Base-by-base conservation (phyloP, 2,113 vertebrate genomes). In the Sebastes schlegelii region DNA sequence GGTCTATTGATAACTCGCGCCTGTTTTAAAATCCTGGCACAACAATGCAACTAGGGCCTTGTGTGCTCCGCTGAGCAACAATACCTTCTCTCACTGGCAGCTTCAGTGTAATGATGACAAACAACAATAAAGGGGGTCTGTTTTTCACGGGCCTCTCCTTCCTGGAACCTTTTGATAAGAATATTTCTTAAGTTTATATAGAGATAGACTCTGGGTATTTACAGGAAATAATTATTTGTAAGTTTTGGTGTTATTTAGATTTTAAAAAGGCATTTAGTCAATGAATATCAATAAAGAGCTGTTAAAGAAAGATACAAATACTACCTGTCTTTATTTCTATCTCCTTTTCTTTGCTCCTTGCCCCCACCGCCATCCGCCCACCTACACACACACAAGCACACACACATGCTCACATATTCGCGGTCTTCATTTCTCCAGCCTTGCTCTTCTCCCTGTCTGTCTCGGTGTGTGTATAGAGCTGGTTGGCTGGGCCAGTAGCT, bases 1-100 rank as follows among this genome's bases (percentile, higher is more conserved):
- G 90, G 89, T 92, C 89, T 86, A 95, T 95, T 95, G 95, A 96
- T 96, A 96, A 95, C 93, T 94, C 84, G 86, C 69, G 79, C 91
- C 94, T 95, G 94, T 93, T 95, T 95, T 94, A 91, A 94, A 94
- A 93, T 92, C 92, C 93, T 93, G 86, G 92, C 93, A 90, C 87
- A 92, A 95, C 94, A 94, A 94, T 92, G 93, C 91, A 91, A 84
- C 78, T 73, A 74, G 91, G 92, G 93, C 90, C 93, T 93, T 67
- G 87, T 89, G 92, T 95, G 95, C 95, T 93, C 90, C 90, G 75
- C 89, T 93, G 95, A 92, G 86, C 93, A 94, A 95, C 95, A 96
- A 96, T 95, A 90, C 92, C 94, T 85, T 82, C 78, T 78, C 89
- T 93, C 92, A 91, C 90, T 91, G 93, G 94, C 92, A 93, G 93